Evolutionary conservation across 2,797 vertebrate genomes (phyloP).

Genomic region (Squalus acanthias): DNA sequence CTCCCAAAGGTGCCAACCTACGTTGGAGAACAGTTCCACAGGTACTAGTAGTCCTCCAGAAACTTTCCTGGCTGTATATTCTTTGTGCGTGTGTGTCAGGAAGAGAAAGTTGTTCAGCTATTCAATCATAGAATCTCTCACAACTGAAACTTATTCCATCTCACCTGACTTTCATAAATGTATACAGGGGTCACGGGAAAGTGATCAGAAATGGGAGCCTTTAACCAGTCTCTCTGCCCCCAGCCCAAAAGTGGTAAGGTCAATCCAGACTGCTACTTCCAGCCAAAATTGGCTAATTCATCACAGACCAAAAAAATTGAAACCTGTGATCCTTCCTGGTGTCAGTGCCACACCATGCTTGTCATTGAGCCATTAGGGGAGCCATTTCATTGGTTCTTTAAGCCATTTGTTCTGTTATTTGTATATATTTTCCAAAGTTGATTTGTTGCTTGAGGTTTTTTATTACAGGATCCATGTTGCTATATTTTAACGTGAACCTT

Average conservation of each 20-base stretch:
- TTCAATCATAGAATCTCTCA: neutral
- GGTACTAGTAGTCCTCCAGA: neutral
- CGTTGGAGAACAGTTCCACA: neutral
- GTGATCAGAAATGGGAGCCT: too few species aligned
- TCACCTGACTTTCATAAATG: neutral
- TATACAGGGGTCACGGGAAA: neutral
- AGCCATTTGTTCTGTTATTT: neutral
- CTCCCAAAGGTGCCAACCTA: neutral
- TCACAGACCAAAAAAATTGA: neutral
- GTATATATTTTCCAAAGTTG: neutral
- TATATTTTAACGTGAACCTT: too few species aligned
- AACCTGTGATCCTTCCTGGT: neutral
- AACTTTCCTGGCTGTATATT: neutral
- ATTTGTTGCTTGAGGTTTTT: neutral
- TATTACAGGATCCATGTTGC: neutral
- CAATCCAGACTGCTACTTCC: too few species aligned
- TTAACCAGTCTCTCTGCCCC: too few species aligned
- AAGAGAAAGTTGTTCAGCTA: neutral
- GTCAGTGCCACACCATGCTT: neutral
- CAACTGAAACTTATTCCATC: neutral
- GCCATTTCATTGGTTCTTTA: neutral
- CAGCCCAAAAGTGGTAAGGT: too few species aligned
- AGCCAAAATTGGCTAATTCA: too few species aligned
- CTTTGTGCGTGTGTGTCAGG: neutral
- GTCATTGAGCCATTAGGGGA: neutral